These are phyloP conservation scores for Heterohyrax brucei DNA, from an alignment of 2,797 vertebrate genomes.

Conservation along the genomic window DNA sequence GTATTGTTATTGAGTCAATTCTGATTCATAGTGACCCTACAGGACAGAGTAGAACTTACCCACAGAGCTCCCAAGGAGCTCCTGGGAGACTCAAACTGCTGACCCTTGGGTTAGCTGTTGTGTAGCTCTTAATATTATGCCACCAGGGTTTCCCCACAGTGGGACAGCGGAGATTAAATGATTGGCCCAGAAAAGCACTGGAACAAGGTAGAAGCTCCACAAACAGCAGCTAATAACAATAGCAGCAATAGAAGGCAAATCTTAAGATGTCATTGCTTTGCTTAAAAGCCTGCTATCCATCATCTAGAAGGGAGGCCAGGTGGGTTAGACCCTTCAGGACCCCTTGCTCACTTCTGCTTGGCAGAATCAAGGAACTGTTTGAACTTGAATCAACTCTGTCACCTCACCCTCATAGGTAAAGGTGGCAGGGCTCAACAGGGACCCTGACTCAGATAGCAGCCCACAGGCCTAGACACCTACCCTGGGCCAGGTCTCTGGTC, in stretches of 20 bases:
- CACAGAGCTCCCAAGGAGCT: background rate
- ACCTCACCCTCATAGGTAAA: background rate
- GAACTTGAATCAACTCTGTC: background rate
- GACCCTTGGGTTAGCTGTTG: background rate
- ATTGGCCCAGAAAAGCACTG: background rate
- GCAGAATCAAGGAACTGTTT: fast-evolving
- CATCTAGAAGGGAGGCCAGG: background rate
- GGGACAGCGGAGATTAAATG: background rate
- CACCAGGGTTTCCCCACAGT: background rate
- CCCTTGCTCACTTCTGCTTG: no score
- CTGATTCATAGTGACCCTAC: background rate
- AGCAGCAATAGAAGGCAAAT: background rate
- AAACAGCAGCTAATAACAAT: background rate
- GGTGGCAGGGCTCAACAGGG: background rate
- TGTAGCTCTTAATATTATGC: background rate
- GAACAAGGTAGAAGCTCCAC: background rate
- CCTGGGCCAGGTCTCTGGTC: background rate
- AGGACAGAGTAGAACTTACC: no score
- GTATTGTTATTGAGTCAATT: background rate
- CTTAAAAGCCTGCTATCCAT: background rate
- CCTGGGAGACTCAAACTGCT: background rate
- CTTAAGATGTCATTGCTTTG: background rate
- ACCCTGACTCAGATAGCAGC: background rate
- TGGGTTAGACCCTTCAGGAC: background rate
- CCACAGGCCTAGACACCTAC: background rate